A percentile compares a stretch with the other conserved stretches of the same genome.
Conservation (phyloP, 2,888 invertebrate genomes). For the Lysandra bellargus region DNA sequence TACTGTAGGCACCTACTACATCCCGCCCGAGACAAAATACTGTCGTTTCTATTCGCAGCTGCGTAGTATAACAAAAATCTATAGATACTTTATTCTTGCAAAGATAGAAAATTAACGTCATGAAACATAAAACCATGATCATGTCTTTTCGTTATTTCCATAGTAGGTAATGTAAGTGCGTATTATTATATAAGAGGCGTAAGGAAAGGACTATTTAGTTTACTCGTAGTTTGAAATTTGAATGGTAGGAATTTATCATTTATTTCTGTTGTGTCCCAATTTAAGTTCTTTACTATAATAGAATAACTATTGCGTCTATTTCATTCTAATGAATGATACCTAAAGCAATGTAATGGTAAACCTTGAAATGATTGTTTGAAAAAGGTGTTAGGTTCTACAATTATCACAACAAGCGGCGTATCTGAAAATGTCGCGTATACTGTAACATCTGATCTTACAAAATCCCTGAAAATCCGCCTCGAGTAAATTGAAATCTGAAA, state of each 20-base stretch:
- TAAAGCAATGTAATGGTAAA: background rate
- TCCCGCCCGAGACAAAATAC: conserved; percentile 61
- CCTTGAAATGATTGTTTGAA: too few species aligned
- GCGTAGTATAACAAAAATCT: background rate
- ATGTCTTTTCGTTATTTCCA: background rate
- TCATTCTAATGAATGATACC: too few species aligned
- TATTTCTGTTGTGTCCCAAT: too few species aligned
- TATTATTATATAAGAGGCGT: too few species aligned
- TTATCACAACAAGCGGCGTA: background rate
- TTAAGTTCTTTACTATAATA: too few species aligned
- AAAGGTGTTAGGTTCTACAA: too few species aligned
- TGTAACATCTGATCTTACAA: conserved; percentile 59
- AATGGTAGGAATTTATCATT: too few species aligned
- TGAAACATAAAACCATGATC: background rate
- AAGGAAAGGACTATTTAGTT: background rate
- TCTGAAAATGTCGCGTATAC: conserved; percentile 46
- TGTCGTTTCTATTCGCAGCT: conserved; percentile 62
- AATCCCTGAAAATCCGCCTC: conserved; percentile 78
- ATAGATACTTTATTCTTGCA: background rate
- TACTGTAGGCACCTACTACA: conserved; percentile 29
- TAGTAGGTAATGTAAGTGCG: too few species aligned
- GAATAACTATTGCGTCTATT: too few species aligned
- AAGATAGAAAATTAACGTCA: background rate
- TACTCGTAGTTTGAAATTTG: background rate
- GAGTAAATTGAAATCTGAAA: conserved; percentile 80